A percentile compares a stretch with the other conserved stretches of the same genome.
These are phyloP conservation scores for Centruroides sculpturatus DNA, from an alignment of 1,140 invertebrate species.

Conservation along the genomic window DNA sequence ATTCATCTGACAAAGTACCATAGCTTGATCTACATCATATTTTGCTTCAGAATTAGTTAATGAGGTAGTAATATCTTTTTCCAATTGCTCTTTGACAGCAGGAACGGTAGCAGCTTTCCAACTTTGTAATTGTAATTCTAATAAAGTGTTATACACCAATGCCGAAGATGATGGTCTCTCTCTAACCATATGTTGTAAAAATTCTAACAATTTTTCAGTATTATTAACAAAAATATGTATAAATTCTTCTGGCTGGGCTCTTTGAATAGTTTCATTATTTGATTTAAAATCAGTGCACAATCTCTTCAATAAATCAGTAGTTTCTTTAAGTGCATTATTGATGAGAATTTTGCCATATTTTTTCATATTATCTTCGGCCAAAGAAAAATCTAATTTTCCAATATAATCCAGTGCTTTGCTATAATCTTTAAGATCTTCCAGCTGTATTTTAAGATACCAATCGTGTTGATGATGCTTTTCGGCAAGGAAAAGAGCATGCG, in stretches of 20 bases:
- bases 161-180: conserved; percentile 27
- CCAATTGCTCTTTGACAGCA: conserved; percentile 31
- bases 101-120: conserved; percentile 17
- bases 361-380: conserved; percentile 65
- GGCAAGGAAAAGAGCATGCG: conserved; percentile 68
- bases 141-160: conserved; percentile 61
- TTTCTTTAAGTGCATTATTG: conserved; percentile 59
- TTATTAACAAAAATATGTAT: conserved; percentile 76
- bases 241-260: conserved; percentile 51
- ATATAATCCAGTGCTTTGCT: conserved; percentile 67
- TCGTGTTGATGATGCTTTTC: conserved; percentile 68
- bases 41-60: conserved; percentile 55
- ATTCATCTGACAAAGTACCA: conserved; percentile 74
- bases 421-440: conserved; percentile 72
- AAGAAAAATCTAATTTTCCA: conserved; percentile 42
- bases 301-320: conserved; percentile 63
- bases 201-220: conserved; percentile 59
- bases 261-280: conserved; percentile 28
- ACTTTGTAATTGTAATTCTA: conserved; percentile 65
- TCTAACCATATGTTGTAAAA: conserved; percentile 57
- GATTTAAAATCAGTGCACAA: conserved; percentile 57
- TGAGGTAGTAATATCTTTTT: conserved; percentile 55
- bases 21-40: conserved; percentile 68
- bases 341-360: conserved; percentile 72
- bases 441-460: conserved; percentile 73